phyloP scores from a whole-genome alignment of 2,797 vertebrate species.

The Silurus lanzhouensis region DNA sequence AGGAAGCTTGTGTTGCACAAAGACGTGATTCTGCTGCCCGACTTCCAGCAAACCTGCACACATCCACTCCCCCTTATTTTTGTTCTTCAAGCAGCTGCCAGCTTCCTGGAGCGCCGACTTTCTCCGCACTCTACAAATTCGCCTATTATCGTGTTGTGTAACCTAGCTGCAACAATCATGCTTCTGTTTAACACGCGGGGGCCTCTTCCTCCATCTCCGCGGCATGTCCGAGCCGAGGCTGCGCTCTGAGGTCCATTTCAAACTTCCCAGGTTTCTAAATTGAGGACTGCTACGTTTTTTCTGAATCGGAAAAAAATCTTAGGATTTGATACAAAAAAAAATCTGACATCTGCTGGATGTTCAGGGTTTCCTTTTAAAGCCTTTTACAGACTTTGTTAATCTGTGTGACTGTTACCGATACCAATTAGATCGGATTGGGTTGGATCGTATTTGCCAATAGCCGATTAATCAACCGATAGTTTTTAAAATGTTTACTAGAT shows the following conservation, averaged over 20 bases:
- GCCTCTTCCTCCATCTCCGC: neutral
- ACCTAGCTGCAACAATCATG: conserved; percentile 20
- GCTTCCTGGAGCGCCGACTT: conserved; percentile 1
- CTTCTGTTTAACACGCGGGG: conserved; percentile 17
- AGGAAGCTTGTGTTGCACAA: conserved; percentile 68
- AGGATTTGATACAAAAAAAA: neutral
- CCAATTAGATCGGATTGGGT: too few species aligned
- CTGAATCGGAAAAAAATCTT: too few species aligned
- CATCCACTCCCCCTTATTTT: conserved; percentile 18
- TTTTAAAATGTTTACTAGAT: too few species aligned
- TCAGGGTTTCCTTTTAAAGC: neutral
- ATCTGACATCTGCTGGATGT: neutral
- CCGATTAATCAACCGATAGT: too few species aligned
- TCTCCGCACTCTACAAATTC: conserved; percentile 18
- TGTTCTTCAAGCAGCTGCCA: conserved; percentile 8
- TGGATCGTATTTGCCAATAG: too few species aligned
- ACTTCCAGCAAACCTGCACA: conserved; percentile 40
- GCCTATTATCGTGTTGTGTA: conserved; percentile 21
- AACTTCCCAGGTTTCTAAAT: neutral
- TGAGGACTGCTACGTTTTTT: too few species aligned
- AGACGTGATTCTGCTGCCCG: conserved; percentile 46
- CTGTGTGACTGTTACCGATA: too few species aligned
- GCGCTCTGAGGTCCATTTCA: neutral
- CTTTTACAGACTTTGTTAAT: too few species aligned
- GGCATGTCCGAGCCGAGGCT: neutral